These are phyloP conservation scores for Pipa parva DNA, from an alignment of 2,113 vertebrate genomes.

Conservation along the genomic window DNA sequence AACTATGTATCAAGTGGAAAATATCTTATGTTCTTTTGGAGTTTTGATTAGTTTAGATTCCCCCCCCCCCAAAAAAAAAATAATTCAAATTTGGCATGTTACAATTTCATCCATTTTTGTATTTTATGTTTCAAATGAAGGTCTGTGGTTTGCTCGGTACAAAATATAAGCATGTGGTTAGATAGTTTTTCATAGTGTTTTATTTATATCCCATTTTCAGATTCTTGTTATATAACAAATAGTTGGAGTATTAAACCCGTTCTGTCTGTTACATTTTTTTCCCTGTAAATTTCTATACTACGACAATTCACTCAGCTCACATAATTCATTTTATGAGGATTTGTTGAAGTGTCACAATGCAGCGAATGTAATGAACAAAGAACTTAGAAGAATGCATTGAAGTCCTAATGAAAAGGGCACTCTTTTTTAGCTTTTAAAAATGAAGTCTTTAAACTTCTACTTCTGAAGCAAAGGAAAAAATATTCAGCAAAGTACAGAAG, in stretches of 20 bases:
- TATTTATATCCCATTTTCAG: conserved; percentile 24
- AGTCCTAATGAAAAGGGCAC: conserved; percentile 12
- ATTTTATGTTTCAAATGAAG: conserved; percentile 38
- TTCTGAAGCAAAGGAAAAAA: not conserved
- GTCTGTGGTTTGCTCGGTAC: not conserved
- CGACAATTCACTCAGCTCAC: conserved; percentile 29
- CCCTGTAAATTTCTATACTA: conserved; percentile 9
- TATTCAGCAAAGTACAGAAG: not conserved
- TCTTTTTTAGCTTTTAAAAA: not conserved
- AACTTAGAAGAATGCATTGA: conserved; percentile 12
- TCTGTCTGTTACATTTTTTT: conserved; percentile 26
- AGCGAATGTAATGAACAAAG: conserved; percentile 9
- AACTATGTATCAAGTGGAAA: conserved; percentile 33
- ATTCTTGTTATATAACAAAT: conserved; percentile 29
- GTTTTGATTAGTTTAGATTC: conserved; percentile 37
- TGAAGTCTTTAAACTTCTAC: not conserved
- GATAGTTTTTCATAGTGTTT: conserved; percentile 21
- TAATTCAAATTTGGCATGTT: conserved; percentile 29
- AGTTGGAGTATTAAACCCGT: conserved; percentile 27
- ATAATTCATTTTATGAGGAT: conserved; percentile 25
- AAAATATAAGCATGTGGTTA: not conserved
- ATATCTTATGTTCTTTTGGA: conserved; percentile 37
- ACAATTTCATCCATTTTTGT: conserved; percentile 1
- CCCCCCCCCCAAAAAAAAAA: too few relatives aligned
- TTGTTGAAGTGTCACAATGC: conserved; percentile 30